Conservation (phyloP, 2,797 vertebrate species). For the Danio albolineatus region DNA sequence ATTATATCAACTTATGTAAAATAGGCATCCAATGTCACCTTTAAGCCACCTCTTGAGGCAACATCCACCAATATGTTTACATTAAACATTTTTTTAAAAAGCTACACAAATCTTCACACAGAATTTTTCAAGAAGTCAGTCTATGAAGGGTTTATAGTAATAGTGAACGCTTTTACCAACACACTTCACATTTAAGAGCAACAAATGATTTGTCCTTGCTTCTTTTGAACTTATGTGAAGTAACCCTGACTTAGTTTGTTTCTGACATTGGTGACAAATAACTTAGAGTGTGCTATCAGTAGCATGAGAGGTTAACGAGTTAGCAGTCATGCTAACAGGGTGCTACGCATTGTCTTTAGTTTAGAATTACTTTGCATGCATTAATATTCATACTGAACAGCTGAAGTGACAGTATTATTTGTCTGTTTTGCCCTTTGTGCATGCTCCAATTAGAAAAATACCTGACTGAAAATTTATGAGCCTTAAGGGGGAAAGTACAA, state of each 20-base stretch:
- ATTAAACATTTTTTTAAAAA: neutral
- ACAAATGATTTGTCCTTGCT: constrained; percentile 10
- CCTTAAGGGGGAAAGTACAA: constrained; percentile 42
- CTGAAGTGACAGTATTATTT: neutral
- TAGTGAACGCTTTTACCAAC: neutral
- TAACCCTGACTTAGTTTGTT: neutral
- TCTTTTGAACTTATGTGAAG: neutral
- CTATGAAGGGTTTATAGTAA: neutral
- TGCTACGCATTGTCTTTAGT: neutral
- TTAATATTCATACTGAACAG: constrained; percentile 10
- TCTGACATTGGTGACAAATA: neutral
- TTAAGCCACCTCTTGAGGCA: neutral
- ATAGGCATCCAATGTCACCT: too few species aligned
- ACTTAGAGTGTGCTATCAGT: neutral
- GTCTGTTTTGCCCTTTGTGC: neutral
- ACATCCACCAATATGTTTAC: neutral
- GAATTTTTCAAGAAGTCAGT: constrained; percentile 6
- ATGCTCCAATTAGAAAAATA: constrained; percentile 38
- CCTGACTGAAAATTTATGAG: constrained; percentile 3
- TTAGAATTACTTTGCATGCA: constrained; percentile 27
- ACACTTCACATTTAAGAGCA: constrained; percentile 34
- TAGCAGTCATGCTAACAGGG: neutral
- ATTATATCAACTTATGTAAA: too few species aligned
- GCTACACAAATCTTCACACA: neutral
- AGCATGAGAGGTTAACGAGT: constrained; percentile 11